Base-by-base conservation (phyloP, 2,888 invertebrate species). In the Chironomus tentans region DNA sequence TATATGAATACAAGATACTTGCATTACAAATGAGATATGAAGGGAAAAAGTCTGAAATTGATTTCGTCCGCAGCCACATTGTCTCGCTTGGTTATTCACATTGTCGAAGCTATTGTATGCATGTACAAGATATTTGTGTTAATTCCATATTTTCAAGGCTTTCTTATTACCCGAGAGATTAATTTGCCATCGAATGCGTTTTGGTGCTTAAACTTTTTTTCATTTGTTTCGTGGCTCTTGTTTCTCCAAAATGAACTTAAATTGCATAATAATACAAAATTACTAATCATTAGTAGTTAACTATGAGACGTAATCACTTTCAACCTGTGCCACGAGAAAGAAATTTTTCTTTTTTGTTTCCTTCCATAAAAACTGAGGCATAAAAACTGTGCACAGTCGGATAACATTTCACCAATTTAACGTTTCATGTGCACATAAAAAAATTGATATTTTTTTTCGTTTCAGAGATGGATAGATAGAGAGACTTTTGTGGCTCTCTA, bases 201-300 rank as follows among this genome's bases (percentile, higher is more conserved):
- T 38, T 38, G 38, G 38, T 50, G 50, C 50, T 50, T 50, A 12
- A n/a, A 3, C 48, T 12, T 48, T 48, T 48, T n/a, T 6, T 50
- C 15, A 2, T 50, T 18, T 18, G 2, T 56, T 56, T 38, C 38
- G 38, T 38, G 38, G 38, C 38, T 38, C 69, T 15, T 18, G 21
- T n/a, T 69, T 69, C 38, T 69, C 47, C 68, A 28, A 28, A 68
- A 38, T 28, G 28, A 47, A 15, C 12, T 21, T 7, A 46, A 70
- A 70, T 70, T 70, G 22, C 70, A 70, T 56, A 70, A 70, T 47
- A n/a, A 24, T 7, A 13, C 24, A 4, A 56, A 70, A 50, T 56
- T 50, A 56, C 56, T 56, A 56, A 56, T 56, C 56, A 15, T 38
- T 38, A 38, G 38, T 38, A 38, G 38, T 38, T 38, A 38, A 38